Conservation (phyloP, 2,888 invertebrate species). For the Idaea biselata region DNA sequence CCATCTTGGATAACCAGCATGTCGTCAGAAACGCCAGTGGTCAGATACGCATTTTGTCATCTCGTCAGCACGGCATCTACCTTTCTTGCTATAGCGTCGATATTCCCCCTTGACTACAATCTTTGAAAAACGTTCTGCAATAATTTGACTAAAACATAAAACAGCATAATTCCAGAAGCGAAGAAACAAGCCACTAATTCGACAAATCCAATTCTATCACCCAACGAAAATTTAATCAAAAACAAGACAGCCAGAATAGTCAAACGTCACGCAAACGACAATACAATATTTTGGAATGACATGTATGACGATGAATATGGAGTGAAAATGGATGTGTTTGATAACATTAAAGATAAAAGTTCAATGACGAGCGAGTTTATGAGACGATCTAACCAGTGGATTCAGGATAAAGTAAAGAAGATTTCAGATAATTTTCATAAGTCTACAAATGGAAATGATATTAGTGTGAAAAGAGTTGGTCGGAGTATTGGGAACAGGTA, state of each 20-base stretch:
- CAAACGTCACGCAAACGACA: constrained; percentile 52
- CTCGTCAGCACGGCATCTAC: no score
- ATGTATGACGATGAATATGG: constrained; percentile 70
- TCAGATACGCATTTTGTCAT: no score
- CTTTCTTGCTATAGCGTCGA: no score
- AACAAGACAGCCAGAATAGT: constrained; percentile 33
- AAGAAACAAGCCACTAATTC: constrained; percentile 1
- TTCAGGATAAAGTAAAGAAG: constrained; percentile 50
- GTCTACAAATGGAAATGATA: constrained; percentile 13
- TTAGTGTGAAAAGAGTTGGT: not conserved
- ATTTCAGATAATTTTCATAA: constrained; percentile 38
- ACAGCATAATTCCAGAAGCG: not conserved
- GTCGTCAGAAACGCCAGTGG: no score
- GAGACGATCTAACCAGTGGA: constrained; percentile 52
- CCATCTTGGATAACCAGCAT: no score
- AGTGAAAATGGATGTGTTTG: constrained; percentile 42
- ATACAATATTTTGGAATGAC: constrained; percentile 63
- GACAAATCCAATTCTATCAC: constrained; percentile 1
- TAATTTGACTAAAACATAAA: not conserved
- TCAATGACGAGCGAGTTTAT: constrained; percentile 36
- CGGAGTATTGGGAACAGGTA: not conserved
- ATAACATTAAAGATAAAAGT: constrained; percentile 42
- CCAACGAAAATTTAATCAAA: constrained; percentile 6
- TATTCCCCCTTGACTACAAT: no score
- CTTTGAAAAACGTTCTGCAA: not conserved